phyloP scores from a whole-genome alignment of 2,888 invertebrate species.

The Sphinx pinastri region DNA sequence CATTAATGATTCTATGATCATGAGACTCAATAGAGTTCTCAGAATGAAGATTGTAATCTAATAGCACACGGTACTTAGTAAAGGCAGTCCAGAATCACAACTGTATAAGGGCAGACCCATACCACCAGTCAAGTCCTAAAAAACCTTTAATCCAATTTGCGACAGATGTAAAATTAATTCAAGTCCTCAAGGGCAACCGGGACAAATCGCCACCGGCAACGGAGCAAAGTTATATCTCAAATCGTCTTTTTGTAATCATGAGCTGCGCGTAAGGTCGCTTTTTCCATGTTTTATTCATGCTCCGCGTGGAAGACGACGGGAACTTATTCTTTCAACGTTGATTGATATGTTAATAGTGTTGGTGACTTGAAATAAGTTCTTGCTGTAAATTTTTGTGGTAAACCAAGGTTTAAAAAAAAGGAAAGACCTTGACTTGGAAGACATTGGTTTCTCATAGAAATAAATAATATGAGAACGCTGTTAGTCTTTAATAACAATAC shows the following conservation, averaged over 20 bases:
- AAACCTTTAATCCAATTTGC: background rate
- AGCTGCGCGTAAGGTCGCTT: slow-evolving; percentile 1
- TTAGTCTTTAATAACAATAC: too few relatives aligned
- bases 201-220: slow-evolving; percentile 12
- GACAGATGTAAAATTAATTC: slow-evolving; percentile 20
- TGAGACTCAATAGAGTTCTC: too few relatives aligned
- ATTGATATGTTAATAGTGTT: background rate
- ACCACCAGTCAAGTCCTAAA: too few relatives aligned
- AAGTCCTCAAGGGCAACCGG: slow-evolving; percentile 17
- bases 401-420: too few relatives aligned
- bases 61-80: too few relatives aligned
- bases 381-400: too few relatives aligned
- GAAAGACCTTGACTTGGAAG: too few relatives aligned
- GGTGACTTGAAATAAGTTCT: background rate
- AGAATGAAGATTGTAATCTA: too few relatives aligned
- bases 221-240: slow-evolving; percentile 10
- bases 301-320: background rate
- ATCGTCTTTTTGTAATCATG: slow-evolving; percentile 16
- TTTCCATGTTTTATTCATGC: slow-evolving; percentile 21
- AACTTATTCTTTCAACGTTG: slow-evolving; percentile 6
- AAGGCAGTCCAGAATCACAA: too few relatives aligned
- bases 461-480: too few relatives aligned
- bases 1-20: background rate
- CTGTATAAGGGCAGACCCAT: too few relatives aligned
- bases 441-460: too few relatives aligned